Percentiles rank a stretch among this genome's conserved stretches.
Evolutionary conservation across 2,797 vertebrate genomes (phyloP).

Genomic region (Tokudaia muenninki): DNA sequence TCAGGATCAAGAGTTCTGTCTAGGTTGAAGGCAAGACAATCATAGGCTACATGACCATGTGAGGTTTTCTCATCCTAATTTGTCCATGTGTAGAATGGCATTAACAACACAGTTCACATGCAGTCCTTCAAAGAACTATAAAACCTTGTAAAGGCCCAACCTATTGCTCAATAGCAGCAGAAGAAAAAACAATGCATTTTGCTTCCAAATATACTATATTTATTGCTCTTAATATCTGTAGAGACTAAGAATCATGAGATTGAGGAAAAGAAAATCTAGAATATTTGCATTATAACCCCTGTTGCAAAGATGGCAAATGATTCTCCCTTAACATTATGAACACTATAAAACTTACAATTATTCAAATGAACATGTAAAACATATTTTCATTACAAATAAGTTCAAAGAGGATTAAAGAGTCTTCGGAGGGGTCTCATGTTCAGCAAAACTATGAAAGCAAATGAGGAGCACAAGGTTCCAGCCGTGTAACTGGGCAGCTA

Average conservation of each 20-base stretch:
- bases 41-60: background rate
- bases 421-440: background rate
- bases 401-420: background rate
- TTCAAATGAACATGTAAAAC: background rate
- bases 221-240: background rate
- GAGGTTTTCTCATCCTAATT: background rate
- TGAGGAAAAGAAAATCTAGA: background rate
- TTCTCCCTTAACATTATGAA: background rate
- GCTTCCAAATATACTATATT: background rate
- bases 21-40: background rate
- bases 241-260: background rate
- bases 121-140: background rate
- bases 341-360: background rate
- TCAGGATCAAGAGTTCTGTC: background rate
- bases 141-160: background rate
- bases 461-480: rapidly evolving
- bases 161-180: background rate
- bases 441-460: background rate
- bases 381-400: background rate
- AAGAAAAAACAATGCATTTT: background rate
- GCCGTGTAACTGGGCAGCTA: background rate
- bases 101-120: background rate
- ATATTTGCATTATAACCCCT: background rate
- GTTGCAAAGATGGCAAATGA: background rate
- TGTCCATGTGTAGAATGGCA: background rate